Percentiles rank a stretch among this genome's conserved stretches.
These are phyloP conservation scores for Chelidonichthys spinosus DNA, from an alignment of 2,797 vertebrate genomes.

Conservation along the genomic window DNA sequence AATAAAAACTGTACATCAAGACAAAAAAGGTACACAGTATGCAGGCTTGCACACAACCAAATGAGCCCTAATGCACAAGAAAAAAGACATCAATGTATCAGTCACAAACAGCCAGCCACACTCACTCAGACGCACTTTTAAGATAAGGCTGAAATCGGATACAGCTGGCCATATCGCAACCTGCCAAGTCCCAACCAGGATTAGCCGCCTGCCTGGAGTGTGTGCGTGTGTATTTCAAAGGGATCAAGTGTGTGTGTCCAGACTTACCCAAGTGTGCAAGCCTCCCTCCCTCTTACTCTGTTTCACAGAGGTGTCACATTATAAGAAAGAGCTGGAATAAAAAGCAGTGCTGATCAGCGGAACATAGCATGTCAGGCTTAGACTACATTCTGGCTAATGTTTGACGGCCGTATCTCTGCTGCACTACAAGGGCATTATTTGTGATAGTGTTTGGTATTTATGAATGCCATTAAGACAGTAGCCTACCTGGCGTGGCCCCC, in stretches of 20 bases:
- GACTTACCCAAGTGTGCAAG: conserved; percentile 29
- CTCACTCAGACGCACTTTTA: conserved; percentile 49
- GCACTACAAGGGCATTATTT: conserved; percentile 48
- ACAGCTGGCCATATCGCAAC: conserved; percentile 51
- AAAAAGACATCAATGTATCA: conserved; percentile 29
- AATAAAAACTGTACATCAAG: neutral
- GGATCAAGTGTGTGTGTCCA: conserved; percentile 53
- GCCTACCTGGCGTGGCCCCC: neutral
- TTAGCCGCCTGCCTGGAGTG: conserved; percentile 51
- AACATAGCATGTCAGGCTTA: conserved; percentile 26
- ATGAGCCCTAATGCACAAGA: neutral
- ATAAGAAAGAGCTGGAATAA: conserved; percentile 37
- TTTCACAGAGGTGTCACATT: conserved; percentile 65
- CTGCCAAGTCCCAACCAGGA: conserved; percentile 47
- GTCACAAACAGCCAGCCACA: conserved; percentile 36
- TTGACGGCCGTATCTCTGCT: conserved; percentile 29
- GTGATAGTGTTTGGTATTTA: conserved; percentile 38
- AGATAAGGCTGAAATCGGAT: conserved; percentile 68
- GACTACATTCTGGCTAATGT: conserved; percentile 22
- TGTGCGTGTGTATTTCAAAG: conserved; percentile 59
- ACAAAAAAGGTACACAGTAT: neutral
- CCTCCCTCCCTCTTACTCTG: conserved; percentile 42
- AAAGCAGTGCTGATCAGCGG: conserved; percentile 33
- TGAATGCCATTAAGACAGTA: conserved; percentile 33
- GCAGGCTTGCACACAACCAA: neutral